Evolutionary conservation across 2,797 vertebrate species (phyloP), one percentile per base, ranked within the genome.

Genomic region (Botia almorhae): DNA sequence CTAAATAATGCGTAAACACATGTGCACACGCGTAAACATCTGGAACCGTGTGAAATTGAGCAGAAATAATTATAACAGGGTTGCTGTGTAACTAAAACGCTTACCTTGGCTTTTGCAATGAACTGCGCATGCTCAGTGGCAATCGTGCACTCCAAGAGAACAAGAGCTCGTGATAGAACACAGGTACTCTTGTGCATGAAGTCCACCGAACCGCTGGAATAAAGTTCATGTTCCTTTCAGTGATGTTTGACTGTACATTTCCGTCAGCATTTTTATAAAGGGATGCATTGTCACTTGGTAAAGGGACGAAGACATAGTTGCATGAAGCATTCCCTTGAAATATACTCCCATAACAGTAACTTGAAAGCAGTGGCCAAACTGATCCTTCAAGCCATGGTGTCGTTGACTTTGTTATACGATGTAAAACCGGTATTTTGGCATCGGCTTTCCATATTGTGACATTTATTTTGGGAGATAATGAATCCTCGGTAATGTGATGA

Each of bases 271-370:
- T 90, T 87, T 78, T 85, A 91, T 94, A 94, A 94, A 93, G 93
- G 93, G 93, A 93, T 94, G 74, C 82, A 89, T 83, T 91, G 93
- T 94, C 91, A 90, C 85, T 92, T 90, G 91, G 88, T 87, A 90
- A 92, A 89, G 83, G 90, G 89, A 88, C 81, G 83, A 84, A 88
- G 75, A 87, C 80, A 82, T 68, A 81, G 83, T 84, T 84, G 85
- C 72, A 80, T 82, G 79, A 83, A 78, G 83, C 85, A 81, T 81
- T 82, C 81, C 81, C 83, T 83, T 82, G 60, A 78, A 81, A 82
- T 63, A 26, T 69, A 81, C 67, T 85, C 76, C 84, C 68, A 71
- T 76, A 82, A 60, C 76, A 69, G 79, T 56, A 55, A 60, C 69
- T 74, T 56, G 78, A 84, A 82, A 82, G 50, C 76, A 43, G 72